These are phyloP conservation scores for Paramuricea clavata DNA, from an alignment of 92 coral and sea anemone genomes.

Conservation along the genomic window DNA sequence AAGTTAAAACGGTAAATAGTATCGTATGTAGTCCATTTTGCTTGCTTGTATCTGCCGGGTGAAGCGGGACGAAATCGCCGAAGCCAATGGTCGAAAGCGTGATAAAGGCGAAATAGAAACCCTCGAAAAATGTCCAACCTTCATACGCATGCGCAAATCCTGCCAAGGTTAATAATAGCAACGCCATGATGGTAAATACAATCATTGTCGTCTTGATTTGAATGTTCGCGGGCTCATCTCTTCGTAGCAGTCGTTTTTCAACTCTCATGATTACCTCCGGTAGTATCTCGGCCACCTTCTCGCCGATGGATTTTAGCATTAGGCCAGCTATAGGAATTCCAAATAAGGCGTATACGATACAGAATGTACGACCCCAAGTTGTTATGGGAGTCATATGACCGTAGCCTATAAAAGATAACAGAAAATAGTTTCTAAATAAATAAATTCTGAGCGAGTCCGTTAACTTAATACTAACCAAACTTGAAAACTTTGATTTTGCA, in stretches of 20 bases:
- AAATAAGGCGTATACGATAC: constrained; percentile 96
- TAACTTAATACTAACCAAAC: no score
- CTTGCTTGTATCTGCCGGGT: constrained; percentile 70
- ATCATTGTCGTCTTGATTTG: constrained; percentile 86
- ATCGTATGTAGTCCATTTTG: constrained; percentile 46
- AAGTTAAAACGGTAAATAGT: constrained; percentile 89
- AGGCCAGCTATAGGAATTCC: constrained; percentile 98
- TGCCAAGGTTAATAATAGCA: constrained; percentile 82
- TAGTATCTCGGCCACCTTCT: constrained; percentile 88
- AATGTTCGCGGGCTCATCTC: constrained; percentile 78
- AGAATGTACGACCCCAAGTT: constrained; percentile 92
- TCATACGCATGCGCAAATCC: constrained; percentile 91
- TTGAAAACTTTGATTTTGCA: no score
- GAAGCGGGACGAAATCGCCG: constrained; percentile 96
- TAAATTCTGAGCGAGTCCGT: no score
- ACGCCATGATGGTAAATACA: constrained; percentile 81
- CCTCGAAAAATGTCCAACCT: constrained; percentile 99
- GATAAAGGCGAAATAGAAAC: constrained; percentile 95
- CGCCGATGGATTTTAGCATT: constrained; percentile 99
- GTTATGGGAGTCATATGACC: constrained; percentile 98
- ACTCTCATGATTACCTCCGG: constrained; percentile 80
- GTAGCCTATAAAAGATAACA: constrained; percentile 71
- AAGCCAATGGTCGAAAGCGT: constrained; percentile 97
- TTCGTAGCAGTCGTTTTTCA: constrained; percentile 77
- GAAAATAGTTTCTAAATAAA: background rate